phyloP scores from a whole-genome alignment of 2,113 vertebrate species.

The Carlito syrichta region DNA sequence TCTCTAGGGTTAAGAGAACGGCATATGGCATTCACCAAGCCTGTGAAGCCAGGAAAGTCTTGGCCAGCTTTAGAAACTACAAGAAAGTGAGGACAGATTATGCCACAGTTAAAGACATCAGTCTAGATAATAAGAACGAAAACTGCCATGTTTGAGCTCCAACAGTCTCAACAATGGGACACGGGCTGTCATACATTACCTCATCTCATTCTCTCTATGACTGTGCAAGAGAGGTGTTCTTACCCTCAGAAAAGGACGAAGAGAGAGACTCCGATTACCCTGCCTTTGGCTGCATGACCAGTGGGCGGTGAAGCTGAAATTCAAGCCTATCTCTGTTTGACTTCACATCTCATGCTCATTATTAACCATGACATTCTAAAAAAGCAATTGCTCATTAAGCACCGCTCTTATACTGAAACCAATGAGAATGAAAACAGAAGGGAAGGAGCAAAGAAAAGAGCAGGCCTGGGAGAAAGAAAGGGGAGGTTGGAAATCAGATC shows the following conservation, averaged over 20 bases:
- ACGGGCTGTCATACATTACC: rapidly evolving
- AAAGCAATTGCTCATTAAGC: background rate
- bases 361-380: background rate
- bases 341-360: background rate
- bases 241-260: background rate
- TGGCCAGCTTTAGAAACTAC: background rate
- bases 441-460: background rate
- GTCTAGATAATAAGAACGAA: background rate
- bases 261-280: background rate
- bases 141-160: background rate
- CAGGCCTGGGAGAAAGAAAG: background rate
- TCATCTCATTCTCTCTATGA: background rate
- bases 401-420: background rate
- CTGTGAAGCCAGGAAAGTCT: background rate
- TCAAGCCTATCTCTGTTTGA: background rate
- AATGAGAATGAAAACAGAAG: background rate
- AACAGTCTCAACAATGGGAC: background rate
- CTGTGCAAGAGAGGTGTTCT: background rate
- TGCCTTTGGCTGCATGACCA: background rate
- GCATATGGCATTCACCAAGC: background rate
- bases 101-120: background rate
- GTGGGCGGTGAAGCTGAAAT: background rate
- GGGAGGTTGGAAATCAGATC: background rate
- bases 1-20: background rate
- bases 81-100: background rate